Base-by-base conservation (phyloP, 2,113 vertebrate genomes). In the Cyanoramphus novaezelandiae region DNA sequence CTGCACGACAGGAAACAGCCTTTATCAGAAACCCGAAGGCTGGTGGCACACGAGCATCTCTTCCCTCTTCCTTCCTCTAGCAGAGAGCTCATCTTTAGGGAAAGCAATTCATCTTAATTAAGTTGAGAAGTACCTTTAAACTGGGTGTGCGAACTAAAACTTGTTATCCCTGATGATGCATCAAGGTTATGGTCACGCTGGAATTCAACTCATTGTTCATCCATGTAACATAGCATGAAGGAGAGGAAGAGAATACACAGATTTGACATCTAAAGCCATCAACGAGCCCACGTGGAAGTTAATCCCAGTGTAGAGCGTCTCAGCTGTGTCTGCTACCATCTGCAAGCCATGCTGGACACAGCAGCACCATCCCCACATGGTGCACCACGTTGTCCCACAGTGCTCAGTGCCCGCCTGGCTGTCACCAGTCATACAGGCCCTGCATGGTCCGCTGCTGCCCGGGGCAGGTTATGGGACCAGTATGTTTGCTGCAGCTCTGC, bases 271-370 rank as follows among this genome's bases (percentile, higher is more conserved):
- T 49, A 70, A 80, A 65, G 43, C n/a, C 46, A 47, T 39, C 44
- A 63, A 19, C 0, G 3, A 72, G 41, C 43, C 53, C 39, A 16
- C 0, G 0, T 79, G 53, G 41, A 31, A 49, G 35, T 16, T 55
- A 18, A n/a, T 24, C 60, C 4, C 11, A 19, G 50, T 6, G 35
- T 7, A 17, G 33, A 13, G 43, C 13, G 19, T 10, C 20, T 59
- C 63, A 33, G 41, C 13, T 29, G 23, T 29, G 68, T 18, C 53
- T 27, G 35, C 21, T 9, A n/a, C 0, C 1, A 20, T 47, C 68
- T 37, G 17, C 41, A 37, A 72, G 41, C 62, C 23, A 2, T 4
- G 2, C 13, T 2, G 60, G 39, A 6, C 31, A 10, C 62, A 5
- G 24, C 62, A 31, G 68, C 75, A 31, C 86, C 74, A 49, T 31